phyloP scores from a whole-genome alignment of 2,888 invertebrate species.

The Ypsolopha scabrella region DNA sequence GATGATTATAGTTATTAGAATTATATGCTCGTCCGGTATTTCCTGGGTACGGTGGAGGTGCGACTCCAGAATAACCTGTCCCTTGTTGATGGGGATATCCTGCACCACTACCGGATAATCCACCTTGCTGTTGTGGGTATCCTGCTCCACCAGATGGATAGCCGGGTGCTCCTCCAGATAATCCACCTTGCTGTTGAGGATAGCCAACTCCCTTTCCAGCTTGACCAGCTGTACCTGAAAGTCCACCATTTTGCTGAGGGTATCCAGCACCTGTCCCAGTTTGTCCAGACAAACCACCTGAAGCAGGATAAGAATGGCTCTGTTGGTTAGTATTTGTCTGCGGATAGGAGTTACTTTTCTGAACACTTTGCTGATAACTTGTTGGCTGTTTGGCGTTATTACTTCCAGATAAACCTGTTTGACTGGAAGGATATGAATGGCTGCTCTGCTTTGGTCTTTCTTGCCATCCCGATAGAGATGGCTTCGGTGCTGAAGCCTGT shows the following conservation, averaged over 20 bases:
- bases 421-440: slow-evolving; percentile 19
- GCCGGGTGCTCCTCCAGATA: slow-evolving; percentile 12
- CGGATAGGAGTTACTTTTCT: slow-evolving; percentile 34
- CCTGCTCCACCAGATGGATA: slow-evolving; percentile 14
- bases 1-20: slow-evolving; percentile 21
- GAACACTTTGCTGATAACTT: slow-evolving; percentile 43
- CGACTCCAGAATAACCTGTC: slow-evolving; percentile 14
- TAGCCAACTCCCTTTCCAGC: slow-evolving; percentile 7
- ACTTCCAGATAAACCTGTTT: slow-evolving; percentile 16
- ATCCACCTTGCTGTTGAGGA: slow-evolving; percentile 6
- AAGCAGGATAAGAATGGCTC: slow-evolving; percentile 9
- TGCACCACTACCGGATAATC: slow-evolving; percentile 11
- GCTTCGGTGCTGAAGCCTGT: slow-evolving; percentile 32
- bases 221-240: slow-evolving; percentile 15
- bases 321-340: not conserved
- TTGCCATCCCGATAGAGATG: slow-evolving; percentile 54
- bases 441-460: slow-evolving; percentile 32
- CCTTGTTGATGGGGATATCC: slow-evolving; percentile 25
- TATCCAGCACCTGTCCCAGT: not conserved
- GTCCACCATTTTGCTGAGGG: slow-evolving; percentile 6
- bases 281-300: slow-evolving; percentile 4
- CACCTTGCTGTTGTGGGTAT: slow-evolving; percentile 3
- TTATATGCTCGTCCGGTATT: slow-evolving; percentile 29
- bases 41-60: not conserved
- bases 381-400: slow-evolving; percentile 14